phyloP scores from a whole-genome alignment of 2,888 invertebrate genomes.

The Drosophila silvestris region DNA sequence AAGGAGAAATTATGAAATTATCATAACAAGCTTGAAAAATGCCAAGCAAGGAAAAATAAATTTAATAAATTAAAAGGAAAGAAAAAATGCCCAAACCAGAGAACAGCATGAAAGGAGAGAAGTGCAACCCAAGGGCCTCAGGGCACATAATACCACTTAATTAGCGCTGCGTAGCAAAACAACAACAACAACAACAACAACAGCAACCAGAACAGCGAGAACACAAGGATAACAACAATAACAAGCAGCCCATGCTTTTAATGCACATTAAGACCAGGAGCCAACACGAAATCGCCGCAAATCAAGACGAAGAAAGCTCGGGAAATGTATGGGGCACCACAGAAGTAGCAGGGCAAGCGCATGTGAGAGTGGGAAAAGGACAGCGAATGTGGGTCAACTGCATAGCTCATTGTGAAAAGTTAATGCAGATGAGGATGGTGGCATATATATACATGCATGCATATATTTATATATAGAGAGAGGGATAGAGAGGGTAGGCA shows the following conservation, averaged over 20 bases:
- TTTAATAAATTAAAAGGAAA: neutral
- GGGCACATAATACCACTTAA: constrained; percentile 53
- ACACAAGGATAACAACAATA: constrained; percentile 20
- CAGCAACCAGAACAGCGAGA: neutral
- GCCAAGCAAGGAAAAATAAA: neutral
- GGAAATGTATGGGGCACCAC: constrained; percentile 24
- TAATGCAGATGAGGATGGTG: constrained; percentile 17
- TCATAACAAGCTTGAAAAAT: constrained; percentile 16
- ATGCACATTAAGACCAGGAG: constrained; percentile 51
- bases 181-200: neutral
- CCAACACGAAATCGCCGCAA: constrained; percentile 57
- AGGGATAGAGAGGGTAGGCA: neutral
- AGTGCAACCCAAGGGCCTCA: constrained; percentile 8
- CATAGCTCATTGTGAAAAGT: constrained; percentile 53
- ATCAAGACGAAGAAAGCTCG: constrained; percentile 49
- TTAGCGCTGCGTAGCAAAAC: constrained; percentile 46
- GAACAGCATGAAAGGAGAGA: constrained; percentile 8
- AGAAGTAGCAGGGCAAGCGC: neutral
- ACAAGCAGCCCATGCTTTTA: constrained; percentile 38
- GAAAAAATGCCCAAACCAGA: neutral
- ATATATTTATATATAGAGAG: neutral
- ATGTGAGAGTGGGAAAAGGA: constrained; percentile 7
- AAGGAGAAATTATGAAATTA: constrained; percentile 11
- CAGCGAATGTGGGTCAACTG: constrained; percentile 70
- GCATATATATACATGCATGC: neutral